A percentile compares a stretch with the other conserved stretches of the same genome.
Conservation (phyloP, 2,113 vertebrate species). For the Catharus bicknelli region DNA sequence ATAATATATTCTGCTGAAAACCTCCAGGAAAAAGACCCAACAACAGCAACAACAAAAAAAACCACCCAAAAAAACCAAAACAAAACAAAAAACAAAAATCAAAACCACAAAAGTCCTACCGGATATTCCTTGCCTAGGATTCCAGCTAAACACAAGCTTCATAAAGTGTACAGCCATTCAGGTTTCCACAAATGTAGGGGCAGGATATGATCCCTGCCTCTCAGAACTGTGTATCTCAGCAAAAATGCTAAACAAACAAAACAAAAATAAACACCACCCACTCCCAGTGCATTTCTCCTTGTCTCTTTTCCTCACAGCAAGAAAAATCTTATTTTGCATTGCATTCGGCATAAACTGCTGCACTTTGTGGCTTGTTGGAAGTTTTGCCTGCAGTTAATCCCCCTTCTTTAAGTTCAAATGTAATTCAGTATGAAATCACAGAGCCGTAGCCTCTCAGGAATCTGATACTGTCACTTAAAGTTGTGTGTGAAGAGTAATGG, state of each 20-base stretch:
- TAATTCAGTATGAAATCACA: background rate
- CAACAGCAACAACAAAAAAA: too few species aligned
- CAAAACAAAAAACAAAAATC: too few species aligned
- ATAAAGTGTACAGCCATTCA: background rate
- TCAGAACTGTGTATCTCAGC: background rate
- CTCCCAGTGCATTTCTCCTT: background rate
- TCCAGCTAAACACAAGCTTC: background rate
- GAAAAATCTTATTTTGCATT: background rate
- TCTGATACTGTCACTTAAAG: background rate
- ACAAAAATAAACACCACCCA: background rate
- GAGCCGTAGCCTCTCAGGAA: background rate
- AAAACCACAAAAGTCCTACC: background rate
- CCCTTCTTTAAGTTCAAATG: background rate
- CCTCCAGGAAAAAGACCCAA: fast-evolving
- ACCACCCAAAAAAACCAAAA: too few species aligned
- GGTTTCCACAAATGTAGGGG: background rate
- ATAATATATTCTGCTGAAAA: background rate
- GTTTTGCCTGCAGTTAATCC: background rate
- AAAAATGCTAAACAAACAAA: background rate
- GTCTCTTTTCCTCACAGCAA: background rate
- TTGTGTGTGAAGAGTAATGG: background rate
- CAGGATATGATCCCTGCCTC: background rate
- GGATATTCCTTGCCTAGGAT: background rate
- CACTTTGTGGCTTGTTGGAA: background rate
- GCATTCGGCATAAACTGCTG: background rate